A percentile compares a stretch with the other conserved stretches of the same genome.
These are phyloP conservation scores for Camponotus pennsylvanicus DNA, from an alignment of 1,140 invertebrate species.

Conservation along the genomic window DNA sequence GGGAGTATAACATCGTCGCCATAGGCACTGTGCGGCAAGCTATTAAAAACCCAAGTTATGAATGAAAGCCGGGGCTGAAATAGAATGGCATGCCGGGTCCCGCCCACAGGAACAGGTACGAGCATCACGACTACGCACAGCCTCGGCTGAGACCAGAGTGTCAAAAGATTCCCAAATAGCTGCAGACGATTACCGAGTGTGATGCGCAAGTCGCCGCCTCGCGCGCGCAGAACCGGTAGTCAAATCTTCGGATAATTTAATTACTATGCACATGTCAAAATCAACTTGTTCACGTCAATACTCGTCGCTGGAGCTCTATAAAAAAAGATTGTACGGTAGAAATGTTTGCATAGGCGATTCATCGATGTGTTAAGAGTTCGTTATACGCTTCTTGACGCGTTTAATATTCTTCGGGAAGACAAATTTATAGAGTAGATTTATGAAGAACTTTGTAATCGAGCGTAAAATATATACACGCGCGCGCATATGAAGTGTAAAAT, in stretches of 20 bases:
- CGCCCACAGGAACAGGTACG: constrained; percentile 80
- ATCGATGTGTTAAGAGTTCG: background rate
- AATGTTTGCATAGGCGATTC: background rate
- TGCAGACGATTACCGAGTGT: constrained; percentile 39
- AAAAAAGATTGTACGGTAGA: background rate
- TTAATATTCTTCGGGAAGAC: background rate
- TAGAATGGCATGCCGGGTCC: constrained; percentile 84
- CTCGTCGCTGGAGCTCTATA: background rate
- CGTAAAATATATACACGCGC: background rate
- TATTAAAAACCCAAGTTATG: constrained; percentile 86
- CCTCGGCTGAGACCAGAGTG: constrained; percentile 66
- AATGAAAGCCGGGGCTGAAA: constrained; percentile 85
- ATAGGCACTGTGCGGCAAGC: constrained; percentile 77
- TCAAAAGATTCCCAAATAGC: constrained; percentile 72
- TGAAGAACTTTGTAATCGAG: constrained; percentile 19
- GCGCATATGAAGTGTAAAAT: background rate
- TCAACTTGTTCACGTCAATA: constrained; percentile 53
- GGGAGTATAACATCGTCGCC: constrained; percentile 68
- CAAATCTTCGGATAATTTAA: constrained; percentile 31
- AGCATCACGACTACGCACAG: constrained; percentile 70
- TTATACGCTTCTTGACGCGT: background rate
- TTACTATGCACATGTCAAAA: constrained; percentile 48
- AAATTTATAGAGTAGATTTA: constrained; percentile 32
- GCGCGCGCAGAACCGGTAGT: constrained; percentile 59
- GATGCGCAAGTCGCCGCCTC: constrained; percentile 36